Base-by-base conservation (phyloP, 1,140 invertebrate species). In the Drosophila ananassae region DNA sequence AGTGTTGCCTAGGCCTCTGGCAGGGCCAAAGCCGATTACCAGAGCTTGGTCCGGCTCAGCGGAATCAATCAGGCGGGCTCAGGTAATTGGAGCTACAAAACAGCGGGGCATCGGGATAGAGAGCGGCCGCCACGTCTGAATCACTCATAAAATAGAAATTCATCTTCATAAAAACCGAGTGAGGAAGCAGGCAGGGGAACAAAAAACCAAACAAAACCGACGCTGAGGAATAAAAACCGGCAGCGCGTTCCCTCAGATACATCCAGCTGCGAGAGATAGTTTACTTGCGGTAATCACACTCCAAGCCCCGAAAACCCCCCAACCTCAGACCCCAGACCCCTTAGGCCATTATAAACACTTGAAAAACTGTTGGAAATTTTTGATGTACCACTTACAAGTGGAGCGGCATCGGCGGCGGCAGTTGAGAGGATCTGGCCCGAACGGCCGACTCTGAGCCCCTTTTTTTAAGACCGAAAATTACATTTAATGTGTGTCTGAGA, bases 121-220 rank as follows among this genome's bases (percentile, higher is more conserved):
- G 50, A 54, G 47, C 32, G 47, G 52, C 54, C 39, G 50, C n/a
- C 48, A 58, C 37, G 76, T 82, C 63, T 55, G 75, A 84, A 77
- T 87, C 73, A 64, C 81, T 61, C 60, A 85, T 85, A 74, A 85
- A 87, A 85, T 87, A 85, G 68, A 87, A 85, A 81, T 85, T 87
- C 77, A 87, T 85, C 82, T 87, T 85, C 74, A 85, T 87, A 78
- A 85, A 84, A 63, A 21, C 8, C 12, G n/a, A 53, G 17, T 22
- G n/a, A 30, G 12, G 21, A 17, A 69, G 34, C 17, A 24, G 46
- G 13, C 6, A 34, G 30, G 22, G 71, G 46, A 77, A 68, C 32
- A 61, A 61, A 46, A 64, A 17, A 17, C 17, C 17, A 17, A 17
- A 17, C 17, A 17, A 17, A 17, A 17, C 17, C 6, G 3, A 12